A percentile compares a stretch with the other conserved stretches of the same genome.
These are phyloP conservation scores for Xylocopa sonorina DNA, from an alignment of 1,140 invertebrate species.

Conservation along the genomic window DNA sequence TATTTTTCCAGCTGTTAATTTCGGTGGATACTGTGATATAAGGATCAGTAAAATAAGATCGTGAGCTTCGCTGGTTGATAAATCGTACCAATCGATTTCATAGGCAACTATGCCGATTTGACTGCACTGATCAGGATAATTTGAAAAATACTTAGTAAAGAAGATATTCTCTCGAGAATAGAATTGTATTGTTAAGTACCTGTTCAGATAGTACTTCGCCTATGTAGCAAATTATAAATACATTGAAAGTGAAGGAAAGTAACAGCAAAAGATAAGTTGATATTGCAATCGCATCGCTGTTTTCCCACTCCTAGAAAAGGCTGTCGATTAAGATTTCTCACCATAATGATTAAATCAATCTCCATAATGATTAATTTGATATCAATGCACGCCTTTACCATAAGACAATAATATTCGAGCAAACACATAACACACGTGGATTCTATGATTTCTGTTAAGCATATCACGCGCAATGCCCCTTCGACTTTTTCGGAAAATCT, in stretches of 20 bases:
- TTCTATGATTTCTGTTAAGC: constrained; percentile 39
- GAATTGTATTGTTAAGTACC: constrained; percentile 45
- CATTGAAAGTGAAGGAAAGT: constrained; percentile 67
- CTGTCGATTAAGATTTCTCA: not conserved
- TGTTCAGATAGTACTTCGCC: constrained; percentile 67
- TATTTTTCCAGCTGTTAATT: constrained; percentile 58
- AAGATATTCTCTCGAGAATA: not conserved
- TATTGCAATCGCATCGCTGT: constrained; percentile 43
- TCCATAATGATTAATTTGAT: not conserved
- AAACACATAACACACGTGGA: constrained; percentile 54
- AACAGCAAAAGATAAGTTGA: constrained; percentile 65
- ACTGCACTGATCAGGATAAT: constrained; percentile 22
- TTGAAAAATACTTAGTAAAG: not conserved
- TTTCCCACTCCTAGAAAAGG: constrained; percentile 65
- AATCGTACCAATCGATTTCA: constrained; percentile 49
- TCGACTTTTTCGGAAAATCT: constrained; percentile 48
- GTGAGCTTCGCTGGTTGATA: constrained; percentile 26
- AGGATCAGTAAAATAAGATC: constrained; percentile 36
- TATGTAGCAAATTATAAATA: constrained; percentile 71
- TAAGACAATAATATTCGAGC: constrained; percentile 60
- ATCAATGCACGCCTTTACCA: constrained; percentile 16
- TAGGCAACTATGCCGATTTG: constrained; percentile 46
- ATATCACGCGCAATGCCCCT: constrained; percentile 48
- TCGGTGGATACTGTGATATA: constrained; percentile 55
- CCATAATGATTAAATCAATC: no score